Evolutionary conservation across 2,888 invertebrate species (phyloP).

Genomic region (Tryphoninae sp.): DNA sequence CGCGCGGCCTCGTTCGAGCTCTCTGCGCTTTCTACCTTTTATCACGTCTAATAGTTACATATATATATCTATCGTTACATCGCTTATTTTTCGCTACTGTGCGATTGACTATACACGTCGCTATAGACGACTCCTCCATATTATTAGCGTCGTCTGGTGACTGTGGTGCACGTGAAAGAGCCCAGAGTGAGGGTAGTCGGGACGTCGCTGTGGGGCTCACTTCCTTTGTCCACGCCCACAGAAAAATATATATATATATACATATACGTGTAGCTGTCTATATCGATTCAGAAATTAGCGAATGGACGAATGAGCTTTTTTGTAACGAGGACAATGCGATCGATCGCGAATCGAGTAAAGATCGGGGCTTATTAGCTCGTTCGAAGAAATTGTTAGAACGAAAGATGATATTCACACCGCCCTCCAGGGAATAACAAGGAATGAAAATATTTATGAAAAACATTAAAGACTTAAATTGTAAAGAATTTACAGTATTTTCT

Average conservation of each 20-base stretch:
- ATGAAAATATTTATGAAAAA: not conserved
- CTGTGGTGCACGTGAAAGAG: constrained; percentile 28
- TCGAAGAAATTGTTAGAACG: not conserved
- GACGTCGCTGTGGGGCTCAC: constrained; percentile 14
- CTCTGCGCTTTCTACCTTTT: constrained; percentile 28
- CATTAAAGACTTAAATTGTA: not conserved
- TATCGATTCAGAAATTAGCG: not conserved
- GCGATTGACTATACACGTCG: constrained; percentile 6
- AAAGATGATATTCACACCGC: not conserved
- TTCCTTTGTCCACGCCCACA: constrained; percentile 40
- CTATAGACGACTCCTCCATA: not conserved
- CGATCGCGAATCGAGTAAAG: constrained; percentile 51
- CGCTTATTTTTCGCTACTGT: constrained; percentile 11
- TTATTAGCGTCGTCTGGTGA: constrained; percentile 16
- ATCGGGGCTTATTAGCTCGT: constrained; percentile 48
- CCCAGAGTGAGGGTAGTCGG: constrained; percentile 11
- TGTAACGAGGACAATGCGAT: constrained; percentile 38
- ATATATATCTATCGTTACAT: not conserved
- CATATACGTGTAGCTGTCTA: not conserved
- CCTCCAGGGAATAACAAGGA: not conserved
- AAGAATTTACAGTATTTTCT: not conserved
- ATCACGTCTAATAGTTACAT: not conserved
- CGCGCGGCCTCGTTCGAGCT: constrained; percentile 41
- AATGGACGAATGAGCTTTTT: constrained; percentile 36
- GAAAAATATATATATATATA: not conserved